phyloP scores from a whole-genome alignment of 2,797 vertebrate species.

The Onychomys torridus region DNA sequence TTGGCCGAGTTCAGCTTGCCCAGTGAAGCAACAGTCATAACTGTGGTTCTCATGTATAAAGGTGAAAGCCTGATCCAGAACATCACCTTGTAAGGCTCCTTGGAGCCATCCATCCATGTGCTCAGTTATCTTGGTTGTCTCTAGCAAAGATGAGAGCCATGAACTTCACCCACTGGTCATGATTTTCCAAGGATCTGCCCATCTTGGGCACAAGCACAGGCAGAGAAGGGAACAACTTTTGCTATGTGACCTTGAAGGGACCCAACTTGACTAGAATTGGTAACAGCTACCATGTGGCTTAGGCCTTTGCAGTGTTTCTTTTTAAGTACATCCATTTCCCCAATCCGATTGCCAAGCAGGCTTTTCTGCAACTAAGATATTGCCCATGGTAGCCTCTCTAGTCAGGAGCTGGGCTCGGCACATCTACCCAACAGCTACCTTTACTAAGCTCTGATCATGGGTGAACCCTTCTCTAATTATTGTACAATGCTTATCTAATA shows the following conservation, averaged over 20 bases:
- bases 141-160: neutral
- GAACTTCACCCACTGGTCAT: neutral
- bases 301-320: neutral
- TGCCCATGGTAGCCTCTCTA: neutral
- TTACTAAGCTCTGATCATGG: neutral
- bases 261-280: neutral
- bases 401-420: neutral
- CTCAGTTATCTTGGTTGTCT: neutral
- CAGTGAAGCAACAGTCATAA: neutral
- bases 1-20: neutral
- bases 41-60: neutral
- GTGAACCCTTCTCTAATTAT: neutral
- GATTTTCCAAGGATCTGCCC: neutral
- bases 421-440: neutral
- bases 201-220: neutral
- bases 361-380: neutral
- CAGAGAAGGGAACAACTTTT: neutral
- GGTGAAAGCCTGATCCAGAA: neutral
- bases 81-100: neutral
- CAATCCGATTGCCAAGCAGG: neutral
- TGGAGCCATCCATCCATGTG: neutral
- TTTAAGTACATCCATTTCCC: neutral
- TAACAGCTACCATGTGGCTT: neutral
- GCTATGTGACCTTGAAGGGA: neutral
- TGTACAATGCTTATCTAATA: neutral